These are phyloP conservation scores for Cephus spinipes DNA, from an alignment of 2,888 invertebrate species.

Conservation along the genomic window DNA sequence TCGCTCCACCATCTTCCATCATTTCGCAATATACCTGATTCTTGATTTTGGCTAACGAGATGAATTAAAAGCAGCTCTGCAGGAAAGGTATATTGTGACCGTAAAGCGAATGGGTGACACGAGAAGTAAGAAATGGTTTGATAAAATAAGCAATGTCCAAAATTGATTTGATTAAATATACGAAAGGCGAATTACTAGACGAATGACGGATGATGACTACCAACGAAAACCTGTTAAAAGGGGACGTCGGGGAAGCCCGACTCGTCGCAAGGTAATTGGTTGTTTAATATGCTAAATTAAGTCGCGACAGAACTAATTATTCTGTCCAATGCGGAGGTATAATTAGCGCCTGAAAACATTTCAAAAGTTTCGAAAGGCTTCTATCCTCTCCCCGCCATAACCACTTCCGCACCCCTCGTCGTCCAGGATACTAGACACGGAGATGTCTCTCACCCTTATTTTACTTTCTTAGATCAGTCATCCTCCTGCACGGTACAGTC, in stretches of 20 bases:
- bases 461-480: neutral
- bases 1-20: neutral
- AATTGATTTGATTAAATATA: neutral
- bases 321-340: slow-evolving; percentile 18
- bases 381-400: slow-evolving; percentile 1
- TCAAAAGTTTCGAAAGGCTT: slow-evolving; percentile 14
- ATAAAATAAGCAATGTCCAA: neutral
- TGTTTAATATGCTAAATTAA: slow-evolving; percentile 19
- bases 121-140: neutral
- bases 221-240: neutral
- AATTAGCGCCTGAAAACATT: slow-evolving; percentile 18
- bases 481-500: slow-evolving; percentile 9
- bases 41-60: neutral
- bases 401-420: neutral
- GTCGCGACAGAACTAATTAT: slow-evolving; percentile 18
- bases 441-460: neutral
- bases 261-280: slow-evolving; percentile 12
- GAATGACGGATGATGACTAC: neutral
- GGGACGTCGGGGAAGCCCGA: neutral
- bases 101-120: neutral
- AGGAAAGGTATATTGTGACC: neutral
- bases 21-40: neutral
- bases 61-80: neutral
- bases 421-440: neutral
- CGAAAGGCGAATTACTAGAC: neutral